Base-by-base conservation (phyloP, 2,113 vertebrate species). In the Hepsetus odoe region DNA sequence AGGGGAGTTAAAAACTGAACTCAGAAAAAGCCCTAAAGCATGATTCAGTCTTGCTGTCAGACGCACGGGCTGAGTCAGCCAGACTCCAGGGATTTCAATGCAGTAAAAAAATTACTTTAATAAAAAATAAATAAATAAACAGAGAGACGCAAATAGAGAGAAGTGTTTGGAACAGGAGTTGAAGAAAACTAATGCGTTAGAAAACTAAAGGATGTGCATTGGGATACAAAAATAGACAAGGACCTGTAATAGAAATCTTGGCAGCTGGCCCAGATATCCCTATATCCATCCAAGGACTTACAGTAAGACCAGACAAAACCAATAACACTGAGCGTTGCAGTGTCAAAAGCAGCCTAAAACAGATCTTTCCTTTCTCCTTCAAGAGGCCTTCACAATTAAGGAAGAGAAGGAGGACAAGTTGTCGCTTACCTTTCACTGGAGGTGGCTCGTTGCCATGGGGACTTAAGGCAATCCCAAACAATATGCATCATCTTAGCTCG, bases 381-480 rank as follows among this genome's bases (percentile, higher is more conserved):
- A 24, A 32, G 30, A 55, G 49, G 59, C 61, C 22, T 22, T 28
- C 1, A 33, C 14, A 13, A 16, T 11, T 28, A 13, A 7, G 30
- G 44, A 69, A 42, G 40, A 58, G 9, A 46, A 77, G 69, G 70
- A 42, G 14, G 44, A 28, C 12, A 74, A 46, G 12, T 9, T 51
- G 16, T 33, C 58, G 84, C 42, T 88, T 85, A 87, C 82, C n/a
- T 5, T 80, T 85, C 71, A 56, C 80, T 59, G 80, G 80, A 84
- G 72, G 76, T 64, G 56, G 76, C 81, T 26, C 35, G 33, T 80
- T 84, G 86, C 77, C 6, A 14, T 33, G n/a, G 76, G 76, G 84
- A 91, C 85, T 85, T 86, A 82, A 90, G 89, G 81, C 84, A 90
- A 82, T 88, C 79, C 56, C 81, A 85, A 51, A 90, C 81, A 33